Evolutionary conservation across 2,888 invertebrate species (phyloP).

Genomic region (Tricholauxania praeusta): DNA sequence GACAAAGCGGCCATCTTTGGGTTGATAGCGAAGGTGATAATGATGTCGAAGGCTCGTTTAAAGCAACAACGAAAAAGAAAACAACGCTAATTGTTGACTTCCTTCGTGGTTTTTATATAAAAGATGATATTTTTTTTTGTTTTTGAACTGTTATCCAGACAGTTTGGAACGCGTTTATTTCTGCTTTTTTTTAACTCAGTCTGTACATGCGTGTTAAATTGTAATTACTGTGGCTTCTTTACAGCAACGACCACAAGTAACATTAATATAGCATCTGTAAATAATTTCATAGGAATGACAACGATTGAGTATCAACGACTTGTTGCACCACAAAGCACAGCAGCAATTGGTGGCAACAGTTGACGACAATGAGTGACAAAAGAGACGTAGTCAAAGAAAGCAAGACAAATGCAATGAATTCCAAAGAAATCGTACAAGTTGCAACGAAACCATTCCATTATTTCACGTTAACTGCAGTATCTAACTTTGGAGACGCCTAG

Average conservation of each 20-base stretch:
- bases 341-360: constrained; percentile 43
- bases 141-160: no score
- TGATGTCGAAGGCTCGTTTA: background rate
- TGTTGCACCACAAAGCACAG: constrained; percentile 11
- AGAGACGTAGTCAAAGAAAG: background rate
- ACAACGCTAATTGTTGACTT: no score
- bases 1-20: constrained; percentile 65
- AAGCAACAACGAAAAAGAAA: no score
- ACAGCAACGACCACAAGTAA: background rate
- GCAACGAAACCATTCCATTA: background rate
- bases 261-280: constrained; percentile 16
- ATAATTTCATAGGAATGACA: constrained; percentile 15
- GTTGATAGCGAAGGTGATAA: background rate
- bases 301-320: constrained; percentile 50
- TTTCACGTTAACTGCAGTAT: no score
- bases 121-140: no score
- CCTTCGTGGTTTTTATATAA: no score
- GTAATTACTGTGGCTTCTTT: constrained; percentile 49
- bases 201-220: constrained; percentile 14
- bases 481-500: background rate
- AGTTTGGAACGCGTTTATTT: no score
- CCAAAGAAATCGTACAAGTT: background rate
- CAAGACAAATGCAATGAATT: background rate
- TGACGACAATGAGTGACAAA: constrained; percentile 52
- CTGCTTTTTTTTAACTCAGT: no score